These are phyloP conservation scores for Octodonta nipae DNA, from an alignment of 2,888 invertebrate genomes.

Conservation along the genomic window DNA sequence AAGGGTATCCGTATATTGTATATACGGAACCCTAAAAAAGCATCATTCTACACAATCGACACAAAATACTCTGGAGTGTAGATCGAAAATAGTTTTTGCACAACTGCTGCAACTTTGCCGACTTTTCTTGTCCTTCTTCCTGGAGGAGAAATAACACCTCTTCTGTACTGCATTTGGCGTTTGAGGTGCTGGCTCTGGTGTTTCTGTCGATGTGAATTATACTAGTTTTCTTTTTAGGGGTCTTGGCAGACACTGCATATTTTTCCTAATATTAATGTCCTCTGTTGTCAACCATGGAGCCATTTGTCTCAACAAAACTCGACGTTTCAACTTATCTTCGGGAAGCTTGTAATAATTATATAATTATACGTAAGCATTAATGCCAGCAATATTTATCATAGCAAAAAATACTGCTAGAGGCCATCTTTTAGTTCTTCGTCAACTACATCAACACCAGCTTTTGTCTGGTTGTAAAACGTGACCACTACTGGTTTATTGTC, in stretches of 20 bases:
- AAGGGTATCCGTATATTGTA: too few relatives aligned
- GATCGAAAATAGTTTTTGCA: neutral
- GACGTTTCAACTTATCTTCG: too few relatives aligned
- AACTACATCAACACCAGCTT: conserved; percentile 1
- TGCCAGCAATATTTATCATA: conserved; percentile 1
- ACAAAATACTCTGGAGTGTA: neutral
- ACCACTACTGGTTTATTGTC: neutral
- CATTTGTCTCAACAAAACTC: too few relatives aligned
- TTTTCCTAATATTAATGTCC: neutral
- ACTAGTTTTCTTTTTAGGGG: conserved; percentile 1
- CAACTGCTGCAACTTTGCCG: neutral
- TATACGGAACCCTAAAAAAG: too few relatives aligned
- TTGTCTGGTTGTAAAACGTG: conserved; percentile 1
- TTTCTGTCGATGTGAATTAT: neutral
- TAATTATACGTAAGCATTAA: neutral
- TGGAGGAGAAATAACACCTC: conserved; percentile 1
- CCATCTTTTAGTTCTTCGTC: conserved; percentile 1
- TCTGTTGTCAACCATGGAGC: neutral
- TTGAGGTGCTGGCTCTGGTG: neutral
- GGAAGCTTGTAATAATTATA: too few relatives aligned
- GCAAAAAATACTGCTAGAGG: neutral
- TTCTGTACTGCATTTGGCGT: neutral
- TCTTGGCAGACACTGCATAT: neutral
- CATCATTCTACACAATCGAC: conserved; percentile 1
- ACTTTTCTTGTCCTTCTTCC: neutral